These are phyloP conservation scores for Drosophila kikkawai DNA, from an alignment of 1,140 invertebrate genomes.

Conservation along the genomic window DNA sequence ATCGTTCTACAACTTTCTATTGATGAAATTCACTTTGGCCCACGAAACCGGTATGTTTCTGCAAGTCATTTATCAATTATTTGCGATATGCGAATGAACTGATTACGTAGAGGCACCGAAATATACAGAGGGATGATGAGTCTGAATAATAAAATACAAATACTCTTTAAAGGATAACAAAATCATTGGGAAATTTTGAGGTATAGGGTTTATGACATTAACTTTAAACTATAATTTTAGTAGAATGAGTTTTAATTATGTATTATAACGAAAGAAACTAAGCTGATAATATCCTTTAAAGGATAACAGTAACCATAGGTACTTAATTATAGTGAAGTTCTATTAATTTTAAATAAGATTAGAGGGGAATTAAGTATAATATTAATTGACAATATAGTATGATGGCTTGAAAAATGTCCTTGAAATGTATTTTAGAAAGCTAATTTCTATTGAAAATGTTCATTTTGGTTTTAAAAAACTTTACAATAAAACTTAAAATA, in stretches of 20 bases:
- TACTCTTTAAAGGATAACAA: not conserved
- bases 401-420: not conserved
- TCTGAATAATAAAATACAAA: not conserved
- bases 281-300: not conserved
- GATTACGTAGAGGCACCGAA: conserved; percentile 1
- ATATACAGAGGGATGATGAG: not conserved
- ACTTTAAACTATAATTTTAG: not conserved
- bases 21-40: conserved; percentile 53
- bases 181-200: no score
- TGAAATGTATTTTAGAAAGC: not conserved
- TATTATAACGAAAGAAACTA: no score
- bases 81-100: conserved; percentile 30
- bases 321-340: not conserved
- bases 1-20: conserved; percentile 64
- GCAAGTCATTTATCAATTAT: conserved; percentile 63
- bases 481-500: not conserved
- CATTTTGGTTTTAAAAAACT: no score
- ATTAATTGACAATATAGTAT: not conserved
- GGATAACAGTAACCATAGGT: not conserved
- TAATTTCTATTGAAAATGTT: not conserved
- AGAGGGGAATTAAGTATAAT: not conserved
- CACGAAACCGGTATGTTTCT: conserved; percentile 11
- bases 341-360: not conserved
- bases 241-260: no score
- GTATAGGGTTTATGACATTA: not conserved